Conservation (phyloP, 2,113 vertebrate genomes). For the Sceloporus tristichus region DNA sequence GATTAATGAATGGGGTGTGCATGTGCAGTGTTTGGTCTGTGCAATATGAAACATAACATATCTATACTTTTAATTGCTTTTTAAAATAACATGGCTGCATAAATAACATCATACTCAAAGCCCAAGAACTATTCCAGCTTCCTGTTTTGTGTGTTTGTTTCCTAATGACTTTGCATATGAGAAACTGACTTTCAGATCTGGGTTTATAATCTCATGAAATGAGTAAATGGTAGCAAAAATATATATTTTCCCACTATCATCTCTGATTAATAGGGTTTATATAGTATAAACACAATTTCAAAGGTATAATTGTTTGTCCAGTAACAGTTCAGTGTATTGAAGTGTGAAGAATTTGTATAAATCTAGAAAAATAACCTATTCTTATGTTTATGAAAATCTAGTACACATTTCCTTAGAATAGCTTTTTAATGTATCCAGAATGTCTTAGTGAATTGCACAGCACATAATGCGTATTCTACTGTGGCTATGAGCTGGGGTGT, state of each 20-base stretch:
- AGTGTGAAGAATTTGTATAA: slow-evolving; percentile 27
- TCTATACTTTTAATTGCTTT: background rate
- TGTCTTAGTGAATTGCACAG: slow-evolving; percentile 35
- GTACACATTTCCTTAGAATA: slow-evolving; percentile 39
- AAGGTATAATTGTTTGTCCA: background rate
- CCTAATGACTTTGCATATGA: no score
- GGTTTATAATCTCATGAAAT: slow-evolving; percentile 4
- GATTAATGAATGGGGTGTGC: slow-evolving; percentile 31
- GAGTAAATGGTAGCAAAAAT: background rate
- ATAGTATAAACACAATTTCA: background rate
- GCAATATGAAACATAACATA: background rate
- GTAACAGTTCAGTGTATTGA: slow-evolving; percentile 44
- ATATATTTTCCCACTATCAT: background rate
- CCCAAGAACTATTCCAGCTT: slow-evolving; percentile 61
- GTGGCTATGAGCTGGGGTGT: slow-evolving; percentile 52
- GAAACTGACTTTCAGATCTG: no score
- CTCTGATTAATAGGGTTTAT: background rate
- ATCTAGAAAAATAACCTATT: slow-evolving; percentile 28
- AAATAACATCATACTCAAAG: slow-evolving; percentile 34
- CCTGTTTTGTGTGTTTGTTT: slow-evolving; percentile 45
- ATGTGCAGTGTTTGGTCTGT: slow-evolving; percentile 39
- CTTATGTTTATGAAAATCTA: background rate
- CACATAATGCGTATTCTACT: slow-evolving; percentile 54
- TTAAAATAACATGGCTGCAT: slow-evolving; percentile 53
- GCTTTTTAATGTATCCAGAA: slow-evolving; percentile 9